A percentile compares a stretch with the other conserved stretches of the same genome.
Conservation (phyloP, 2,888 invertebrate genomes). For the Psylliodes chrysocephalus region DNA sequence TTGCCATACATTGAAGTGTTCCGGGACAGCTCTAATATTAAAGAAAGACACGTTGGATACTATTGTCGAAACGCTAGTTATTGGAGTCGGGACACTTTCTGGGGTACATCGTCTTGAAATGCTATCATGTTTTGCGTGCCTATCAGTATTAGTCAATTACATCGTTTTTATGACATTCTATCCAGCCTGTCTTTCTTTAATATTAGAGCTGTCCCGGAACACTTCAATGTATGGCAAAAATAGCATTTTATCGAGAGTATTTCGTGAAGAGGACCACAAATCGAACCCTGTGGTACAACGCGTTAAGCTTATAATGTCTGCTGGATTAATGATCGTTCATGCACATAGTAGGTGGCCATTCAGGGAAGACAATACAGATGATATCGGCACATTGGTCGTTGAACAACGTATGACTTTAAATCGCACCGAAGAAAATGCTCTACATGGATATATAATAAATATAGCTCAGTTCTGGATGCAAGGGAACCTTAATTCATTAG, state of each 20-base stretch:
- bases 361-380: constrained; percentile 63
- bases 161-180: constrained; percentile 92
- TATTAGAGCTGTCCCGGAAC: too few species aligned
- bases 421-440: constrained; percentile 74
- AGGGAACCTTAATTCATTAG: too few species aligned
- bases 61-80: constrained; percentile 85
- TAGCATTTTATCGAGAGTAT: constrained; percentile 61
- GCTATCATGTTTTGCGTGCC: constrained; percentile 93
- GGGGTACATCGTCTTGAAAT: constrained; percentile 87
- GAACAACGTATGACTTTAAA: constrained; percentile 71
- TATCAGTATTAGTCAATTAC: constrained; percentile 91
- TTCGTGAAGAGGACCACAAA: constrained; percentile 83
- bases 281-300: constrained; percentile 94
- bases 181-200: too few species aligned
- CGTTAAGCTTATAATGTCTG: constrained; percentile 96
- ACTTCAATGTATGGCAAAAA: too few species aligned
- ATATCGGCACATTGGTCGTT: constrained; percentile 65
- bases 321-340: constrained; percentile 89
- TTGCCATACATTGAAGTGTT: too few species aligned
- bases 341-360: constrained; percentile 71
- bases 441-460: constrained; percentile 79
- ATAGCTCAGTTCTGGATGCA: too few species aligned
- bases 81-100: constrained; percentile 91
- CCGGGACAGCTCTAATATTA: too few species aligned
- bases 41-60: constrained; percentile 80